Conservation (phyloP, 2,113 vertebrate species). For the Danio rerio region DNA sequence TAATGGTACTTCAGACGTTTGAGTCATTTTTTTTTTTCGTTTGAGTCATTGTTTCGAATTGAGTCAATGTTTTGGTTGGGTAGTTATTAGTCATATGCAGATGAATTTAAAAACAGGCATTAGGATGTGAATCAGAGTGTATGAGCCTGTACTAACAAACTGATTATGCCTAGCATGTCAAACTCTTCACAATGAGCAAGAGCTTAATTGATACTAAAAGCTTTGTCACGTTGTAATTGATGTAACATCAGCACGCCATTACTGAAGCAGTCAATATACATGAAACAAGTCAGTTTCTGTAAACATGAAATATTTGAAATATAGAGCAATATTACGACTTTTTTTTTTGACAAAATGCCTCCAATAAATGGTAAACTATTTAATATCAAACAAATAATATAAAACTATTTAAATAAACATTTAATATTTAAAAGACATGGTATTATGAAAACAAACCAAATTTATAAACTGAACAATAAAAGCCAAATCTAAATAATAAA, state of each 20-base stretch:
- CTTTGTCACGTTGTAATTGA: conserved; percentile 11
- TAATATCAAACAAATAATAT: too few relatives aligned
- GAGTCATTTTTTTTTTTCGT: too few relatives aligned
- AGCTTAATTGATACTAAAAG: conserved; percentile 24
- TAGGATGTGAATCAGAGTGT: conserved; percentile 53
- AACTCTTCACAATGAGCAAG: conserved; percentile 5
- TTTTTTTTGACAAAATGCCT: too few relatives aligned
- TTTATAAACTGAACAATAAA: too few relatives aligned
- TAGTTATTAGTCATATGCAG: conserved; percentile 50
- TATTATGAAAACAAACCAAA: too few relatives aligned
- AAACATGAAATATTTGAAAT: too few relatives aligned
- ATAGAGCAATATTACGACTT: too few relatives aligned
- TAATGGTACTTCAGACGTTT: conserved; percentile 58
- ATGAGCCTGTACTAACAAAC: conserved; percentile 39
- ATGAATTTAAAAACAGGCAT: conserved; percentile 40
- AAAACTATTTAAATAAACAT: too few relatives aligned
- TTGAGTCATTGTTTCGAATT: neutral
- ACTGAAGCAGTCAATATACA: neutral
- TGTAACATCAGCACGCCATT: neutral
- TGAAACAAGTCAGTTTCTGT: too few relatives aligned
- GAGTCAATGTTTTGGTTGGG: conserved; percentile 62
- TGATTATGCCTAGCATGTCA: conserved; percentile 22
- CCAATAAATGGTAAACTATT: too few relatives aligned
- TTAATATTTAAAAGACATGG: too few relatives aligned
- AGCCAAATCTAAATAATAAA: too few relatives aligned